Conservation (phyloP, 2,113 vertebrate species). For the Microcebus jonahi region DNA sequence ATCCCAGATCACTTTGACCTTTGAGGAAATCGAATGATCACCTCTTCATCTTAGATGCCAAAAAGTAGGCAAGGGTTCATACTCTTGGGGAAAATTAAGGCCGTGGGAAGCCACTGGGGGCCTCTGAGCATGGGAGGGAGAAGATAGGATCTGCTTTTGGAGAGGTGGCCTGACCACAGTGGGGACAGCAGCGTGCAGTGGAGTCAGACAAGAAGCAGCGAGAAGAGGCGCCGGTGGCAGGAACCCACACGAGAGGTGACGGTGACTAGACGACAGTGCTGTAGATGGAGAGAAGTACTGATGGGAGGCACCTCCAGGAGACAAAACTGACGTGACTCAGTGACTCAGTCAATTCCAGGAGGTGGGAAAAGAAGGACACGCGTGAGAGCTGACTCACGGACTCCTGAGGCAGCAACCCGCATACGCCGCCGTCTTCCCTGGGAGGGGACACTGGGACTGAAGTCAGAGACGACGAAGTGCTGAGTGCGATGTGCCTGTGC, state of each 20-base stretch:
- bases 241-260: not conserved
- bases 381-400: too few relatives aligned
- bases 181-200: too few relatives aligned
- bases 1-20: not conserved
- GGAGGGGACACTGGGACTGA: not conserved
- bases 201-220: rapidly evolving
- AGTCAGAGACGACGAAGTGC: not conserved
- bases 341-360: not conserved
- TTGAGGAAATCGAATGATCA: not conserved
- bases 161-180: not conserved
- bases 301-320: not conserved
- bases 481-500: not conserved
- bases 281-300: too few relatives aligned
- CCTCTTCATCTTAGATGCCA: not conserved
- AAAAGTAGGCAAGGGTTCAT: not conserved
- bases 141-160: not conserved
- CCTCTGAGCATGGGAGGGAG: not conserved
- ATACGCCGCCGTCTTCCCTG: not conserved
- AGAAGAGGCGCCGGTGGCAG: not conserved
- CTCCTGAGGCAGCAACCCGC: not conserved
- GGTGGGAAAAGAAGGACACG: not conserved
- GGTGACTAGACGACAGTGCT: too few relatives aligned
- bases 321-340: not conserved
- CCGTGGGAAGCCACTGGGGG: not conserved
- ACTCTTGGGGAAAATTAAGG: not conserved